Percentiles rank a stretch among this genome's conserved stretches.
phyloP scores from a whole-genome alignment of 2,888 invertebrate species.

The Euplagia quadripunctaria region DNA sequence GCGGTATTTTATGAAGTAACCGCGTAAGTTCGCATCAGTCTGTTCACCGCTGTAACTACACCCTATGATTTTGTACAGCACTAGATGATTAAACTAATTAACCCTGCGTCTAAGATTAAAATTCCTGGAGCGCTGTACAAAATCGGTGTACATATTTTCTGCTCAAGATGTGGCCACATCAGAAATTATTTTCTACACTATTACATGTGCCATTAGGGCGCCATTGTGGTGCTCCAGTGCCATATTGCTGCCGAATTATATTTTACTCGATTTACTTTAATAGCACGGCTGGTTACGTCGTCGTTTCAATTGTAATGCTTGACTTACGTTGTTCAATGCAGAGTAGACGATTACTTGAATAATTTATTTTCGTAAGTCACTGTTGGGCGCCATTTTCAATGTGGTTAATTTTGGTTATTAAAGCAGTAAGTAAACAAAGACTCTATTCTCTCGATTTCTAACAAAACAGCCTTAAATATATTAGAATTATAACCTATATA shows the following conservation, averaged over 20 bases:
- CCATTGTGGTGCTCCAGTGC: constrained; percentile 62
- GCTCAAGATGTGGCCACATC: constrained; percentile 28
- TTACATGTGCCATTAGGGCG: constrained; percentile 72
- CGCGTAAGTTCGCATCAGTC: constrained; percentile 17
- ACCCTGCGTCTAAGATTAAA: constrained; percentile 34
- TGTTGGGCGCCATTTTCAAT: constrained; percentile 55
- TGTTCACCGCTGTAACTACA: constrained; percentile 10
- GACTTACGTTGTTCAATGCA: constrained; percentile 54
- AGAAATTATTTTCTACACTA: constrained; percentile 70
- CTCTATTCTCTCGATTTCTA: constrained; percentile 5
- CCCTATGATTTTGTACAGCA: constrained; percentile 25
- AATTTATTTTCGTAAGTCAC: constrained; percentile 45
- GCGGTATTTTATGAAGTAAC: constrained; percentile 10
- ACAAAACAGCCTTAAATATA: neutral
- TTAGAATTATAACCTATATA: constrained; percentile 2
- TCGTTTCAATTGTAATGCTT: constrained; percentile 59
- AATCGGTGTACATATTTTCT: constrained; percentile 45
- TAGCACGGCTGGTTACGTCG: constrained; percentile 63
- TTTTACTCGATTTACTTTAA: constrained; percentile 71
- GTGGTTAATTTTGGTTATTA: constrained; percentile 22
- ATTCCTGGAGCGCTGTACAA: constrained; percentile 22
- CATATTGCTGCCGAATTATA: constrained; percentile 72
- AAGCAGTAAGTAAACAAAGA: neutral
- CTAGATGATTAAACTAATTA: constrained; percentile 51
- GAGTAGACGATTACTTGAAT: constrained; percentile 40